Base-by-base conservation (phyloP, 2,797 vertebrate species). In the Vespertilio murinus region DNA sequence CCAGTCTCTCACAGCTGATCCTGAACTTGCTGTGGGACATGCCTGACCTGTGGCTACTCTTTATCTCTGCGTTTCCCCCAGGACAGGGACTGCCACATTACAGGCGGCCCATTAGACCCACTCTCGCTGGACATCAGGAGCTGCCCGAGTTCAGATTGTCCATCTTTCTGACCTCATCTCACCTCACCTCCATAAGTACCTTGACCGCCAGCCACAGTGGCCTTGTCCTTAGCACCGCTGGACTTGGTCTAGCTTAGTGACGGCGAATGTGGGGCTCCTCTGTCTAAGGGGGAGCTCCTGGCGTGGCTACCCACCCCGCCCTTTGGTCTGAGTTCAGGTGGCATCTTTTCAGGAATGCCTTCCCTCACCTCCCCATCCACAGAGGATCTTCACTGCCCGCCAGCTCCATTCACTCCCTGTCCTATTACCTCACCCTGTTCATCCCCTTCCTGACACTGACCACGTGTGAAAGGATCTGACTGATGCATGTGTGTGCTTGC, bases 221-320 rank as follows among this genome's bases (percentile, higher is more conserved):
- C 14, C 2, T 1, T 6, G 6, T n/a, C 28, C 12, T 45, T 2
- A 4, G 30, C 1, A 23, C 17, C 1, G 2, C 25, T 4, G 0
- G 23, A 17, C 3, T 28, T 20, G 8, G 2, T 45, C 42, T 38
- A 75, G 23, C 4, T n/a, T 70, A 13, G 6, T n/a, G 73, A 35
- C 4, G 25, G 54, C 20, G 2, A 17, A 38, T 12, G 14, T 8
- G 0, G 18, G 30, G 16, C 12, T 80, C 16, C 54, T 3, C 33
- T 18, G 4, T 12, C 52, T 6, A 2, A 67, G 2, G 2, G 16
- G 22, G 23, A 3, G 25, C 18, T 10, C 38, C 30, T 6, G 10
- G 12, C 33, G 11, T 3, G 3, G 4, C 22, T 16, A 2, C 35
- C 33, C 3, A 3, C 12, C 30, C 54, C 25, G 18, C n/a, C 11